These are phyloP conservation scores for Mormyrops boulengeri DNA, from an alignment of 2,797 vertebrate genomes.

Conservation along the genomic window DNA sequence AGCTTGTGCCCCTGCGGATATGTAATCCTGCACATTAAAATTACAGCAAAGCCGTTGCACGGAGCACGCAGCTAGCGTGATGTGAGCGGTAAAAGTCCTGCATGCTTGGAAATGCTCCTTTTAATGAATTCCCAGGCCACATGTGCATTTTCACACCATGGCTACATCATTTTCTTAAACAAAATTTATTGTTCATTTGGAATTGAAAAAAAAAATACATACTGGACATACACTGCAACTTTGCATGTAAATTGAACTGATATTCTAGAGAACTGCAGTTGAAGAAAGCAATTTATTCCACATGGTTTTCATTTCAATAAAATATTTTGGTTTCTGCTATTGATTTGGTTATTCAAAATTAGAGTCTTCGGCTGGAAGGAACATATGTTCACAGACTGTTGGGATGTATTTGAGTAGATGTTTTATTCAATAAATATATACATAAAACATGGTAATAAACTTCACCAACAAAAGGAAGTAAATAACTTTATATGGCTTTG, in stretches of 20 bases:
- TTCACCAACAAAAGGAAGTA: not conserved
- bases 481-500: not conserved
- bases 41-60: not conserved
- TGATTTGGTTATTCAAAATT: conserved; percentile 32
- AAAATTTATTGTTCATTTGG: not conserved
- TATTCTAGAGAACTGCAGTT: not conserved
- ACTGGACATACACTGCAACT: not conserved
- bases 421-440: conserved; percentile 1
- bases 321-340: conserved; percentile 25
- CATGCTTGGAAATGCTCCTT: not conserved
- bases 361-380: conserved; percentile 15
- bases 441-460: conserved; percentile 3
- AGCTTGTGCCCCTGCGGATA: not conserved
- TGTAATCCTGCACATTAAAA: not conserved
- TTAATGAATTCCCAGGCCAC: not conserved
- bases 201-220: not conserved
- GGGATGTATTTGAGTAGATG: not conserved
- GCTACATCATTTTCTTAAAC: not conserved
- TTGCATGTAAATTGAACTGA: not conserved
- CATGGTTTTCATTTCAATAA: conserved; percentile 29
- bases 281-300: conserved; percentile 18
- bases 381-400: not conserved
- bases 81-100: not conserved
- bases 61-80: not conserved
- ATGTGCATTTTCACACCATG: not conserved